A percentile compares a stretch with the other conserved stretches of the same genome.
Evolutionary conservation across 1,140 invertebrate species (phyloP).

Genomic region (Drosophila sproati): DNA sequence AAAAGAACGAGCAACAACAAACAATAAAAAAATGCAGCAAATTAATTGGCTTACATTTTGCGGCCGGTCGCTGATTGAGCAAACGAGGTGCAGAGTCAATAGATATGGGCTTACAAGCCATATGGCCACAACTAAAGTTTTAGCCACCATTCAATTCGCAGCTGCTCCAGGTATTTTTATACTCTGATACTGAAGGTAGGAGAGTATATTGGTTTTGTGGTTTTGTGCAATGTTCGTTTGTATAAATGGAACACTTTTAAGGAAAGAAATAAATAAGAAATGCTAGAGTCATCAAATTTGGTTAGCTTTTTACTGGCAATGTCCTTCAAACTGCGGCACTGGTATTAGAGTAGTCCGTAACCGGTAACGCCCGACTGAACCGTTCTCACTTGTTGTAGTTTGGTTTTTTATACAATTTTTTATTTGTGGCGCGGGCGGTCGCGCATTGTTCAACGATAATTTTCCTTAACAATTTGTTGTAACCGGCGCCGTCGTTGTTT

Average conservation of each 20-base stretch:
- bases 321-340: too few species aligned
- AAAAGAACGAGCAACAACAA: neutral
- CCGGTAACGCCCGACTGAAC: too few species aligned
- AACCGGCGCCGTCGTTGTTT: conserved; percentile 51
- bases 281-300: too few species aligned
- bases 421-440: conserved; percentile 42
- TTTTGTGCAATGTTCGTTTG: too few species aligned
- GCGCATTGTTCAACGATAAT: conserved; percentile 48
- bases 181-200: too few species aligned
- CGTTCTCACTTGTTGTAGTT: too few species aligned
- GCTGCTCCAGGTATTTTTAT: conserved; percentile 36
- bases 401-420: conserved; percentile 11
- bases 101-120: conserved; percentile 42
- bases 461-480: conserved; percentile 74
- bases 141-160: conserved; percentile 31
- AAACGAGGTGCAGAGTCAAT: conserved; percentile 52
- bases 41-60: conserved; percentile 74
- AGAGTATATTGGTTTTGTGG: too few species aligned
- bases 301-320: too few species aligned
- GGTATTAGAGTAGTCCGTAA: too few species aligned
- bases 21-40: conserved; percentile 30
- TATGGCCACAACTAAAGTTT: conserved; percentile 40
- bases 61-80: conserved; percentile 46
- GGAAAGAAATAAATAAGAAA: too few species aligned
- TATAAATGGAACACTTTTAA: too few species aligned